Evolutionary conservation across 2,888 invertebrate genomes (phyloP), one percentile per base, ranked within the genome.

Genomic region (Chydorus sphaericus): DNA sequence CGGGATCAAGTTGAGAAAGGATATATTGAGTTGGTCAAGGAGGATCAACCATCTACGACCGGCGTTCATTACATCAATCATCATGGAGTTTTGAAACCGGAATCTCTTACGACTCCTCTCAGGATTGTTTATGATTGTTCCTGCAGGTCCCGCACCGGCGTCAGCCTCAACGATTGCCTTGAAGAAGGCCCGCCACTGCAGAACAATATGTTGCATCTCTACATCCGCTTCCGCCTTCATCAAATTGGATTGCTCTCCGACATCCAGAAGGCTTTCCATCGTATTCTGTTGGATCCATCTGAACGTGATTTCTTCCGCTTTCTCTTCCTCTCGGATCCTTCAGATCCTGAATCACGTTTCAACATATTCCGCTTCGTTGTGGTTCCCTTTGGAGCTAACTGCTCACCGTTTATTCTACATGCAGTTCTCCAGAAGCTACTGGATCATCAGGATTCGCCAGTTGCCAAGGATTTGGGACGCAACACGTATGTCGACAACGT

Each of bases 111-210:
- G 1, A 65, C 65, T 1, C 65, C 65, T 55, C 48, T 66, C n/a
- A 59, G 66, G 11, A 63, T 65, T 0, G 66, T 67, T 4, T 67
- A 64, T 54, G 63, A 67, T 52, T 66, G 60, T 8, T 66, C 64
- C 1, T 60, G 62, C 11, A 59, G 57, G 18, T 53, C 66, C 11
- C 38, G 59, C 4, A 57, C 59, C 3, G 62, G 62, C 5, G 18
- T 60, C 1, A 62, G 63, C 5, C 38, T 66, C 1, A 68, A 67
- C 56, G 62, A 64, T 7, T 39, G 60, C 4, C 62, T 64, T 28
- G 55, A 60, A 37, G 57, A 61, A 2, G 68, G 66, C 0, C 66
- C 65, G 1, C 59, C 58, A 1, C 54, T 65, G 18, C 64, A 66
- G 52, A 55, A 62, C 10, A 61, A 64, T 48, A 37, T 67, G 4